These are phyloP conservation scores for Pipistrellus pipistrellus DNA, from an alignment of 2,797 vertebrate species.

Conservation along the genomic window DNA sequence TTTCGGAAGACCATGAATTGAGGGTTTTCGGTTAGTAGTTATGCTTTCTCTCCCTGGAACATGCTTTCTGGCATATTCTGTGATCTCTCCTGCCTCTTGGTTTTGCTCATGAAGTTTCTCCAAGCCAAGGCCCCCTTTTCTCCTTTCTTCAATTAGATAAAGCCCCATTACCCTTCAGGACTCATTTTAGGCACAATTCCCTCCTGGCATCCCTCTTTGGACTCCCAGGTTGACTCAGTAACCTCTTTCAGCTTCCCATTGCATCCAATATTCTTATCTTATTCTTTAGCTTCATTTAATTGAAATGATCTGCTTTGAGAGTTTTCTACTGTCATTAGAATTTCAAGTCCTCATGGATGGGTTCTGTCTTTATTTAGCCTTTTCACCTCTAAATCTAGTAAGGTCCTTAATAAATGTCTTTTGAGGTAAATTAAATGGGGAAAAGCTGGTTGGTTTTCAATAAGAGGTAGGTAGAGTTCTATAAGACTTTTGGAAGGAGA, in stretches of 20 bases:
- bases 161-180: background rate
- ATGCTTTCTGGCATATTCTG: background rate
- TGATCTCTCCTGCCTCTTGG: background rate
- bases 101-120: background rate
- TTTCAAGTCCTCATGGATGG: background rate
- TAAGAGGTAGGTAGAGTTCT: background rate
- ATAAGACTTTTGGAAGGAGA: constrained; percentile 45
- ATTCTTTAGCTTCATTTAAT: background rate
- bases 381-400: constrained; percentile 1
- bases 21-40: background rate
- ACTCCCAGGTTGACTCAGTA: background rate
- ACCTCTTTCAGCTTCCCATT: background rate
- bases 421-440: constrained; percentile 6
- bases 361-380: background rate
- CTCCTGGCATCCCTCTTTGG: background rate
- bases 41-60: background rate
- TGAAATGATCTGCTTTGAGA: constrained; percentile 21
- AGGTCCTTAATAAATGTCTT: background rate
- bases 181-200: background rate
- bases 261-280: background rate
- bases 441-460: constrained; percentile 18
- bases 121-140: background rate
- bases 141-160: background rate
- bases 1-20: background rate
- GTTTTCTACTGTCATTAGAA: background rate